Evolutionary conservation across 2,888 invertebrate species (phyloP), one percentile per base, ranked within the genome.

Genomic region (Amblyjoppa fuscipennis): DNA sequence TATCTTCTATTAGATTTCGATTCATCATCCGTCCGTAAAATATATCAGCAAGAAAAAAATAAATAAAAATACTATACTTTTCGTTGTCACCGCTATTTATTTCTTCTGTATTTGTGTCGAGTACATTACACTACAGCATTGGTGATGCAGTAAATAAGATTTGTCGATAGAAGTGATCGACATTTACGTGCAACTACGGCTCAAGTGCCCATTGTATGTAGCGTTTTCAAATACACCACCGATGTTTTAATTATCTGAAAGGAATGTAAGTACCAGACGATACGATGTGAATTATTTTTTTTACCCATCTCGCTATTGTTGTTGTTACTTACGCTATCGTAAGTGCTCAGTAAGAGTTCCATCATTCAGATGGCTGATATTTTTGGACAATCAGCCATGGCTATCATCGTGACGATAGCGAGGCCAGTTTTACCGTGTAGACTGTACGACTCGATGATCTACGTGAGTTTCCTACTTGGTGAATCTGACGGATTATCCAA

Each of bases 281-380:
- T 20, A 20, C 2, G 20, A 3, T 53, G 53, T 7, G 6, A 20
- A 25, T 31, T 31, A 20, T 20, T 31, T 31, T 53, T 5, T 38
- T 38, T 7, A 38, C 38, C 6, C 9, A 6, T 6, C 0, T 38
- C 38, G 11, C 68, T 69, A n/a, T 56, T 76, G 38, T 49, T 11
- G 7, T 25, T 70, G 2, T 77, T 0, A 91, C 91, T 89, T 74
- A 93, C 92, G 31, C 87, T 87, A 53, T 90, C 89, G 68, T 92
- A 93, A 66, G 87, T 91, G n/a, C 20, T 20, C 20, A 20, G 20
- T 20, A 20, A 92, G 11, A 92, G 70, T 28, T 90, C 88, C 9
- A 91, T 83, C 80, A 92, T 73, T 80, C 90, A 90, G 16, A 92
- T 92, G 45, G 92, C 93, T 4, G 92, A 92, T 5, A 93, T 85